Base-by-base conservation (phyloP, 1,140 invertebrate genomes). In the Prorops nasuta region DNA sequence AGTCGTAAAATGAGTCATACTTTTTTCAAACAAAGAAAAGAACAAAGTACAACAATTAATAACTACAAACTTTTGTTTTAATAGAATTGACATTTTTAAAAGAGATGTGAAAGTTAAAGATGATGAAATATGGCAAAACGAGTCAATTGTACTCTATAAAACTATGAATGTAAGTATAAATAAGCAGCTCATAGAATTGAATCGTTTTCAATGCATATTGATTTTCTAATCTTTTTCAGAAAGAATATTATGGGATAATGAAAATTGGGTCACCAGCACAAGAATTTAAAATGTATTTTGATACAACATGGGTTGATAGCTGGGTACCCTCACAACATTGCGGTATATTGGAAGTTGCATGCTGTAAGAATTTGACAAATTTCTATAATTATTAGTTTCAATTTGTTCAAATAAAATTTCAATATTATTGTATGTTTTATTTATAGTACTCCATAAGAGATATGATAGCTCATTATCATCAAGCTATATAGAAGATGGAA, bases 271-370 rank as follows among this genome's bases (percentile, higher is more conserved):
- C 79, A 42, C 86, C 86, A 15, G 72, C 78, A 7, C 83, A 88
- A 68, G 58, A 61, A 14, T 84, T 89, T 54, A 82, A 82, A 48
- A 82, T 89, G 3, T 76, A 84, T 40, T 88, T 90, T 72, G 86
- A 88, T 58, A 84, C 85, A 9, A 81, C 85, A 2, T 88, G 85
- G 66, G 77, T 79, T 6, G 84, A 87, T 51, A 69, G 84, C 3
- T 88, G 85, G 84, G 68, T 90, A 19, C 81, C 86, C 2, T 88
- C 86, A 2, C 79, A 81, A 58, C 76, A 78, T 40, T 86, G 85
- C 60, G 66, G 78, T 15, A 54, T 76, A 20, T 72, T 73, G 2
- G 79, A 83, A 58, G 74, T 84, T 41, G 80, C 84, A 31, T 89
- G 87, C 68, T 71, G 86, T 88, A 76, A 82, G 82, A 72, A 55